These are phyloP conservation scores for Piscicola geometra DNA, from an alignment of 2,888 invertebrate species.

Conservation along the genomic window DNA sequence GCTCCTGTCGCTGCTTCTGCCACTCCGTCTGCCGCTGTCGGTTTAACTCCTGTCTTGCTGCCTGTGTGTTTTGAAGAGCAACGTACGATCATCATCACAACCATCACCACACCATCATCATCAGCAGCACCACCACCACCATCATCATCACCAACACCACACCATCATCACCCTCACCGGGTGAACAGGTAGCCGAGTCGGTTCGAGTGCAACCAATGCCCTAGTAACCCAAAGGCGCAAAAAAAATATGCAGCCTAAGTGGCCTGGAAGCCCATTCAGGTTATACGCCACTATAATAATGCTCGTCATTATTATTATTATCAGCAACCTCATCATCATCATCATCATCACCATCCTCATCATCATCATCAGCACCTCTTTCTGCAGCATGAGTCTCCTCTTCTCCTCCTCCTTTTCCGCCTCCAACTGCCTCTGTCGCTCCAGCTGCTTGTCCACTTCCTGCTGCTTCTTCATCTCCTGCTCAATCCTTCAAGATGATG, in stretches of 20 bases:
- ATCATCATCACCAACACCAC: too few species aligned
- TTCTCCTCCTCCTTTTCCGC: slow-evolving; percentile 67
- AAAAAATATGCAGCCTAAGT: too few species aligned
- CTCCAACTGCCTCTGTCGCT: slow-evolving; percentile 63
- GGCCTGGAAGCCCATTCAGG: too few species aligned
- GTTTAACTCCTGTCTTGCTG: slow-evolving; percentile 74
- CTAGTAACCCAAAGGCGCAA: too few species aligned
- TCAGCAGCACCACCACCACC: too few species aligned
- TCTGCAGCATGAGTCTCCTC: slow-evolving; percentile 71
- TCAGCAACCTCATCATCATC: too few species aligned
- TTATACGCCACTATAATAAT: too few species aligned
- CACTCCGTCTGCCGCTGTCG: slow-evolving; percentile 89
- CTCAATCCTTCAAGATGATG: slow-evolving; percentile 58
- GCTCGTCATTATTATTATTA: too few species aligned
- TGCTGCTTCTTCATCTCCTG: slow-evolving; percentile 75
- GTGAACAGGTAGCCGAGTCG: not conserved
- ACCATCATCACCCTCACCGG: not conserved
- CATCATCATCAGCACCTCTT: too few species aligned
- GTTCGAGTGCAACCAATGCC: too few species aligned
- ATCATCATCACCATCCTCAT: too few species aligned
- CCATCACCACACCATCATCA: too few species aligned
- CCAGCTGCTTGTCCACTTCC: slow-evolving; percentile 76
- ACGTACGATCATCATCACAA: not conserved
- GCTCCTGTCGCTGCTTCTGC: slow-evolving; percentile 84
- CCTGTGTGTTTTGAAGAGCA: slow-evolving; percentile 44